Base-by-base conservation (phyloP, 2,113 vertebrate genomes). In the Chloropsis cyanopogon region DNA sequence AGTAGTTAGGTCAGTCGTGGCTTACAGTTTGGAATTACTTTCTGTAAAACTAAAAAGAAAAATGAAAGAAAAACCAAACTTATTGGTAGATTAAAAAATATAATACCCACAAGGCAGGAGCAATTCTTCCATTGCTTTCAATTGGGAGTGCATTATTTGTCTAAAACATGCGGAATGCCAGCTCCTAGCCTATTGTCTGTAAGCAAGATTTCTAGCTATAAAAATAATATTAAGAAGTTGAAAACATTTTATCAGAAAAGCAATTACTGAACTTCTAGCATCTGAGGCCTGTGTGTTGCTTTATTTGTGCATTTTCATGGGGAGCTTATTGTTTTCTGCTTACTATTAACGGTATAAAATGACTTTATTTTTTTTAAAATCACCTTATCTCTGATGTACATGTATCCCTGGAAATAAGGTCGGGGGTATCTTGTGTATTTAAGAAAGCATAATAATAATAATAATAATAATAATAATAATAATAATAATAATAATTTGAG, bases 1-100 rank as follows among this genome's bases (percentile, higher is more conserved):
- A 99, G 98, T 95, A 97, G 98, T 98, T 97, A 96, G 98, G 97
- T 98, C 96, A 95, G 98, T 96, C 68, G 94, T 97, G 94, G 97
- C 97, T 98, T 98, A 97, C 95, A 95, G 96, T 95, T 95, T 84
- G 92, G 97, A 97, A 97, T 97, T 95, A 94, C 98, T 98, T 98
- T 97, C 98, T 98, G 97, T 97, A 94, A 92, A 95, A 90, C 73
- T 33, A 56, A 71, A 96, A 78, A 78, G 75, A 75, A 54, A 65
- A 57, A 96, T 14, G 96, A 81, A 94, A 90, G 66, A 39, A 83
- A 79, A 71, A 6, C 42, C 92, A 76, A 96, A 97, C 79, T 95
- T 96, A 95, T 70, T 94, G 90, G 80, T 66, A 80, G 94, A 91
- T 97, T 72, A 94, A 97, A 96, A 97, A 96, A 97, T 88, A 72